phyloP scores from a whole-genome alignment of 2,888 invertebrate genomes.

The Ommatoiulus sabulosus region DNA sequence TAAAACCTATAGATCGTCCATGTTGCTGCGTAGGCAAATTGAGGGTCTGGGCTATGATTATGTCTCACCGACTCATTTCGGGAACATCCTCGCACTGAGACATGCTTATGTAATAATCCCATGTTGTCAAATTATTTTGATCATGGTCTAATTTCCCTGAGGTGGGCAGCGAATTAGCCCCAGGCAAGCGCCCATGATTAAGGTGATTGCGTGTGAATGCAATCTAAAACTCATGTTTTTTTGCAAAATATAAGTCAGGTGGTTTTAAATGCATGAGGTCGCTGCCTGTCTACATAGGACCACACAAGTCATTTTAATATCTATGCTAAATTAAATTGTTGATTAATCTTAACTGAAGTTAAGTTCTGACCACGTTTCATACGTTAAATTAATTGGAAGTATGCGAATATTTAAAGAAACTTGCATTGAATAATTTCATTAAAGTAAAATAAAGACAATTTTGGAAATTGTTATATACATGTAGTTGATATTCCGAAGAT shows the following conservation, averaged over 20 bases:
- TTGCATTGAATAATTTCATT: too few relatives aligned
- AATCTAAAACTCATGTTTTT: background rate
- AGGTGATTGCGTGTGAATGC: background rate
- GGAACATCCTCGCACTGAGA: background rate
- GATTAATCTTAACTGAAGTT: too few relatives aligned
- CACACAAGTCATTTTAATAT: too few relatives aligned
- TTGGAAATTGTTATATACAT: too few relatives aligned
- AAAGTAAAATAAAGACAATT: too few relatives aligned
- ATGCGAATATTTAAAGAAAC: too few relatives aligned
- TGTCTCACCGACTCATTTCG: background rate
- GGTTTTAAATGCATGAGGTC: too few relatives aligned
- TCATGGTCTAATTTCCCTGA: constrained; percentile 20
- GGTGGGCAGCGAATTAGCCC: background rate
- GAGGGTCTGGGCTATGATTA: constrained; percentile 29
- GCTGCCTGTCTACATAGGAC: too few relatives aligned
- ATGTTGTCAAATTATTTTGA: constrained; percentile 25
- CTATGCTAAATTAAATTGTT: too few relatives aligned
- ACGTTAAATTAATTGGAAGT: too few relatives aligned
- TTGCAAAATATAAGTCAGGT: background rate
- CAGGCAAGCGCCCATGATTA: background rate
- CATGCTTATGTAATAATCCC: constrained; percentile 24
- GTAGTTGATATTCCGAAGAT: too few relatives aligned
- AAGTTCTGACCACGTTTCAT: too few relatives aligned
- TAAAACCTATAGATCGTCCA: background rate
- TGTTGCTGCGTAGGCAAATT: background rate